phyloP scores from a whole-genome alignment of 2,888 invertebrate genomes.

The Ennomos quercinarius region DNA sequence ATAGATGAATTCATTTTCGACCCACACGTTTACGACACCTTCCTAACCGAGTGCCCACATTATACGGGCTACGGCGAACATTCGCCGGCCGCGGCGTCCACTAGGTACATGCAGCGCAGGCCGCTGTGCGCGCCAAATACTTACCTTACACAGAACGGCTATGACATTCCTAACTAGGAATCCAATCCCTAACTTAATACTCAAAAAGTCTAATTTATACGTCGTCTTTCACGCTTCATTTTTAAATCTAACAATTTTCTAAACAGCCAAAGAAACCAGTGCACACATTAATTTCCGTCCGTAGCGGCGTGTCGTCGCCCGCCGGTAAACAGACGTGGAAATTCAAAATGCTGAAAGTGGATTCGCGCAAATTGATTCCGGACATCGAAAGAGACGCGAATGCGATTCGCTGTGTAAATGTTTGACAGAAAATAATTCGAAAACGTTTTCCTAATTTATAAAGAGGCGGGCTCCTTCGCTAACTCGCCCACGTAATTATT shows the following conservation, averaged over 20 bases:
- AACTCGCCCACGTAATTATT: constrained; percentile 55
- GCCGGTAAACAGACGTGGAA: constrained; percentile 67
- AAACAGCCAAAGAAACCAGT: constrained; percentile 58
- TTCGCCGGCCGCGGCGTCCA: too few species aligned
- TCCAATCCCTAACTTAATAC: constrained; percentile 59
- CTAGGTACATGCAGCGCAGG: too few species aligned
- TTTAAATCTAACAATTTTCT: constrained; percentile 56
- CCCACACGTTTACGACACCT: too few species aligned
- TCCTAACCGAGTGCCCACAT: too few species aligned
- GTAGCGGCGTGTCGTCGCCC: constrained; percentile 40
- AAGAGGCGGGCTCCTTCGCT: constrained; percentile 50
- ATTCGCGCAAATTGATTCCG: constrained; percentile 79
- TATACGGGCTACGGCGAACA: too few species aligned
- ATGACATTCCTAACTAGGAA: constrained; percentile 60
- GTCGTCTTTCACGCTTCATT: constrained; percentile 45
- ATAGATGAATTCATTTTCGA: constrained; percentile 58
- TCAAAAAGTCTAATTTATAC: too few species aligned
- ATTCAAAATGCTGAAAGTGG: constrained; percentile 69
- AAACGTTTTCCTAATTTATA: constrained; percentile 77
- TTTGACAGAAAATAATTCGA: constrained; percentile 74
- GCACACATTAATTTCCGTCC: constrained; percentile 81
- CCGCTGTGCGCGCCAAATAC: too few species aligned
- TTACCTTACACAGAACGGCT: constrained; percentile 63
- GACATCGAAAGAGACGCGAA: constrained; percentile 65
- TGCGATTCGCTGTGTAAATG: constrained; percentile 71